These are phyloP conservation scores for Anthopleura xanthogrammica DNA, from an alignment of 92 coral and sea anemone genomes.

Conservation along the genomic window DNA sequence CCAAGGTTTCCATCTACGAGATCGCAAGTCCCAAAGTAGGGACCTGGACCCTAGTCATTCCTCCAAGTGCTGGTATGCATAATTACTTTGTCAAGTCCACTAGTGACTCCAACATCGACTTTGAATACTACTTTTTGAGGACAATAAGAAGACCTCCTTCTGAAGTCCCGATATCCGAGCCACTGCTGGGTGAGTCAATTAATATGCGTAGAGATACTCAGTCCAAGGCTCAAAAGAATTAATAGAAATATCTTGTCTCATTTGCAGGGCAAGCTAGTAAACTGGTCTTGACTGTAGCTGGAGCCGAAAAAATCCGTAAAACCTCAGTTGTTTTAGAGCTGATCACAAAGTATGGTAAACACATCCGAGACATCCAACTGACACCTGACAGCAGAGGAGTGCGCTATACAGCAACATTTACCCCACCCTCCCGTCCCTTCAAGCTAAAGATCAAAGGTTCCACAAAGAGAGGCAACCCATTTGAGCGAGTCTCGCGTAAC, in stretches of 20 bases:
- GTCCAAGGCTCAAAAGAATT: too few species aligned
- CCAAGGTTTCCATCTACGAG: constrained; percentile 60
- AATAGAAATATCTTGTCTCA: not conserved
- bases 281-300: constrained; percentile 71
- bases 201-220: too few species aligned
- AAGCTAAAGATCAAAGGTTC: constrained; percentile 68
- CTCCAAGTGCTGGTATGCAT: constrained; percentile 53
- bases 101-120: constrained; percentile 76
- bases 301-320: constrained; percentile 58
- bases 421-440: constrained; percentile 56
- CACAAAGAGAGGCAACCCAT: constrained; percentile 59
- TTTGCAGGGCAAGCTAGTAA: constrained; percentile 44
- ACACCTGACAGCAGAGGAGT: constrained; percentile 47
- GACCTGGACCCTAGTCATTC: constrained; percentile 71
- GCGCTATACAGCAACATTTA: constrained; percentile 65
- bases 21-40: constrained; percentile 66
- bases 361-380: constrained; percentile 49
- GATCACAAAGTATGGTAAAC: constrained; percentile 63
- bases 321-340: constrained; percentile 65
- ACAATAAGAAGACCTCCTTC: constrained; percentile 18
- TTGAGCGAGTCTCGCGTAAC: constrained; percentile 73
- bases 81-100: constrained; percentile 70
- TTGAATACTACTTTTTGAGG: constrained; percentile 57
- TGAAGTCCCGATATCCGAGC: constrained; percentile 64
- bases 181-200: constrained; percentile 61